phyloP scores from a whole-genome alignment of 2,888 invertebrate species.

The Heliconius ethilla region DNA sequence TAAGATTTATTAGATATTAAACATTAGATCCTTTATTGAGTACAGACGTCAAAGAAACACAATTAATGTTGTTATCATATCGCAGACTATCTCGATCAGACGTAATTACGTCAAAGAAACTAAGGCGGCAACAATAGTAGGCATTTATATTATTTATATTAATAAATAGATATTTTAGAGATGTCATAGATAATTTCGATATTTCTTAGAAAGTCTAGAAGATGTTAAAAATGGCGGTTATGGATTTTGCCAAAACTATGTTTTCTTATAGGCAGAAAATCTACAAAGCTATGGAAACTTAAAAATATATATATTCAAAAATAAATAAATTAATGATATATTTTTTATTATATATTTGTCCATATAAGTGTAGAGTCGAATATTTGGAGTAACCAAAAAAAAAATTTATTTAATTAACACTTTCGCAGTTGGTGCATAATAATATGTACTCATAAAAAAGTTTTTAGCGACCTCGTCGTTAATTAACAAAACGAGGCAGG shows the following conservation, averaged over 20 bases:
- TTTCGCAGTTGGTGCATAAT: not conserved
- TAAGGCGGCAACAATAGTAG: not conserved
- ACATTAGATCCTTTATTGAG: conserved; percentile 13
- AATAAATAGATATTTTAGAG: too few species aligned
- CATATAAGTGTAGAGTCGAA: not conserved
- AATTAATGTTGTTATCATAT: conserved; percentile 29
- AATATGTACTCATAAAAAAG: conserved; percentile 2
- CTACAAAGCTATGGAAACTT: not conserved
- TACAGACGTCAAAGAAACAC: conserved; percentile 23
- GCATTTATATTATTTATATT: not conserved
- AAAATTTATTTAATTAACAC: conserved; percentile 3
- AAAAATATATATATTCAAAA: not conserved
- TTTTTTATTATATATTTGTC: not conserved
- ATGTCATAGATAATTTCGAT: not conserved
- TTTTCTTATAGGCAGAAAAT: not conserved
- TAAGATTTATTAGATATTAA: not conserved
- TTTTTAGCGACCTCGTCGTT: conserved; percentile 10
- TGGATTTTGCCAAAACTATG: not conserved
- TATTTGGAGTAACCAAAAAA: not conserved
- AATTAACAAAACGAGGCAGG: conserved; percentile 8
- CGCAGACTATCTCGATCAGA: conserved; percentile 3
- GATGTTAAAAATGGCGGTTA: not conserved
- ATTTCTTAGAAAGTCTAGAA: not conserved
- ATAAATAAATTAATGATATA: not conserved
- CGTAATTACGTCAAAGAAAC: conserved; percentile 6